phyloP scores from a whole-genome alignment of 2,797 vertebrate genomes.

The Chaunax sp. region DNA sequence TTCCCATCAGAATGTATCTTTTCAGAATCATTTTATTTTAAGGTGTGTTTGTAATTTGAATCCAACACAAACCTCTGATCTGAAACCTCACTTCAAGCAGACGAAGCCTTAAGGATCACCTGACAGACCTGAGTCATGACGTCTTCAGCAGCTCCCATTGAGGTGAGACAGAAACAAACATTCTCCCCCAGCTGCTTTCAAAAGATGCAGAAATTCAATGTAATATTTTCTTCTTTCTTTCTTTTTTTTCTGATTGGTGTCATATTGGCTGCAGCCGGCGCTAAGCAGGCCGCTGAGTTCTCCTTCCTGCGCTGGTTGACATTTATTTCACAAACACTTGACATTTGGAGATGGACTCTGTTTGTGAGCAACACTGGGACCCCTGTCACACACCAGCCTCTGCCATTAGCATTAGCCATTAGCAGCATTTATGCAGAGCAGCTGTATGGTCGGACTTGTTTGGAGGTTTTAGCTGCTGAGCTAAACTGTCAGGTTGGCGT shows the following conservation, averaged over 20 bases:
- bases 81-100: too few species aligned
- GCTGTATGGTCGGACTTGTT: too few species aligned
- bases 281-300: constrained; percentile 61
- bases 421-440: too few species aligned
- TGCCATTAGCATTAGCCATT: neutral
- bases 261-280: constrained; percentile 25
- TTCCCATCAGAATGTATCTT: too few species aligned
- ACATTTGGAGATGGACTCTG: constrained; percentile 70
- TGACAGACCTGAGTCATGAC: too few species aligned
- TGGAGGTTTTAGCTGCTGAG: too few species aligned
- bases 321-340: constrained; percentile 78
- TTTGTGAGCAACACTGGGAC: constrained; percentile 26
- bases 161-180: too few species aligned
- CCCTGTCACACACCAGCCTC: constrained; percentile 5
- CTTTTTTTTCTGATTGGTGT: constrained; percentile 8
- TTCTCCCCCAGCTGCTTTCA: neutral
- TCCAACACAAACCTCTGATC: too few species aligned
- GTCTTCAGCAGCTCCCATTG: too few species aligned
- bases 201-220: constrained; percentile 16
- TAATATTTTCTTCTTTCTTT: neutral
- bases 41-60: too few species aligned
- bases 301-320: constrained; percentile 66
- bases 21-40: too few species aligned
- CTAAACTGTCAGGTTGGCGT: neutral
- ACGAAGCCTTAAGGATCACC: too few species aligned